Evolutionary conservation across 2,113 vertebrate species (phyloP).

Genomic region (Antigone vipio): DNA sequence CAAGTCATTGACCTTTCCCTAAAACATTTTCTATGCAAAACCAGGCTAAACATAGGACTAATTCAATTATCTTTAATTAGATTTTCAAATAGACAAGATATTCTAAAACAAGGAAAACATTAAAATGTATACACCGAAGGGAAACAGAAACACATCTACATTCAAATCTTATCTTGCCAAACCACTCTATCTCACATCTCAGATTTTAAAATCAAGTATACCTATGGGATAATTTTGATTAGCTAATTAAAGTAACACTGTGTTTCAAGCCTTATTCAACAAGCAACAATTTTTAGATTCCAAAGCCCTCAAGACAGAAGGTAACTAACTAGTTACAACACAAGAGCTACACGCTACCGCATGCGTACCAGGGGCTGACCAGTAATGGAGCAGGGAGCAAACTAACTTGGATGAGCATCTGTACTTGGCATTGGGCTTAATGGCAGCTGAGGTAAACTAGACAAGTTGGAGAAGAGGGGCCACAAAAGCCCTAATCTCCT

Average conservation of each 20-base stretch:
- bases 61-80: slow-evolving; percentile 46
- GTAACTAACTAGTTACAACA: not conserved
- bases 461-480: not conserved
- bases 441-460: not conserved
- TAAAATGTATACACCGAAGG: not conserved
- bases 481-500: not conserved
- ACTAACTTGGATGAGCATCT: not conserved
- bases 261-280: not conserved
- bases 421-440: fast-evolving
- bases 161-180: not conserved
- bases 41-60: slow-evolving; percentile 44
- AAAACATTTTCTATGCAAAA: slow-evolving; percentile 45
- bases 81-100: slow-evolving; percentile 41
- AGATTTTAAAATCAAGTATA: not conserved
- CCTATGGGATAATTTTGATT: not conserved
- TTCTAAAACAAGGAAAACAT: not conserved
- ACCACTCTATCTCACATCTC: not conserved
- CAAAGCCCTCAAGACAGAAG: not conserved
- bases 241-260: not conserved
- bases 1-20: not conserved
- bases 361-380: not conserved
- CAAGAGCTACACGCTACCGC: fast-evolving
- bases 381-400: not conserved
- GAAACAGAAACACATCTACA: not conserved
- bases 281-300: not conserved